Base-by-base conservation (phyloP, 2,888 invertebrate species). In the Theretra japonica region DNA sequence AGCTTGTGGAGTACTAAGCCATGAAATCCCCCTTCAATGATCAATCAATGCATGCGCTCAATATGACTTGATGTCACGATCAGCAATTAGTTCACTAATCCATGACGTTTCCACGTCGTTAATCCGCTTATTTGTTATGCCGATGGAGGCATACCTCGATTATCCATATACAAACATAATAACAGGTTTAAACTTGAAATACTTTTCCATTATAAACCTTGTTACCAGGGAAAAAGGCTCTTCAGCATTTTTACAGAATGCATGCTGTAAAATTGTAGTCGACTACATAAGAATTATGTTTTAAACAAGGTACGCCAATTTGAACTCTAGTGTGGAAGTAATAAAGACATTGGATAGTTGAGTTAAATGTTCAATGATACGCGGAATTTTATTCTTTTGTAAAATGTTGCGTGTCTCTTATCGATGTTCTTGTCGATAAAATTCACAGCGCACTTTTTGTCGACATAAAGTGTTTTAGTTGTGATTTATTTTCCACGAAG, bases 101-200 rank as follows among this genome's bases (percentile, higher is more conserved):
- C 76, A 70, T 73, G 74, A 78, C 74, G 78, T 86, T 87, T 86
- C 81, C 83, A 81, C 83, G 73, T 79, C 80, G 82, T 80, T 83
- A 82, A 83, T 82, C 83, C 82, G 70, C 77, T 81, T 82, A 84
- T 85, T 82, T 79, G 79, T 73, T 73, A 82, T 80, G 80, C 82
- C 75, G 76, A 79, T 82, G 65, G 65, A 17, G 58, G 65, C 48
- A 65, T 65, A 48, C 62, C 62, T 65, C 60, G 30, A 60, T 41
- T 17, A 21, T 65, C 41, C 33, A 62, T n/a, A 41, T 6, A 65
- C 41, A 41, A 5, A 21, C 1, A 2, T 25, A 11, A 5, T 21
- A 48, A 65, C 21, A 4, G 11, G 0, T 17, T 15, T 19, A 6
- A 65, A 65, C 4, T 4, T 4, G 15, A 15, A 8, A 21, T 41